Percentiles rank a stretch among this genome's conserved stretches.
Conservation (phyloP, 2,113 vertebrate species). For the Paedocypris sp. region DNA sequence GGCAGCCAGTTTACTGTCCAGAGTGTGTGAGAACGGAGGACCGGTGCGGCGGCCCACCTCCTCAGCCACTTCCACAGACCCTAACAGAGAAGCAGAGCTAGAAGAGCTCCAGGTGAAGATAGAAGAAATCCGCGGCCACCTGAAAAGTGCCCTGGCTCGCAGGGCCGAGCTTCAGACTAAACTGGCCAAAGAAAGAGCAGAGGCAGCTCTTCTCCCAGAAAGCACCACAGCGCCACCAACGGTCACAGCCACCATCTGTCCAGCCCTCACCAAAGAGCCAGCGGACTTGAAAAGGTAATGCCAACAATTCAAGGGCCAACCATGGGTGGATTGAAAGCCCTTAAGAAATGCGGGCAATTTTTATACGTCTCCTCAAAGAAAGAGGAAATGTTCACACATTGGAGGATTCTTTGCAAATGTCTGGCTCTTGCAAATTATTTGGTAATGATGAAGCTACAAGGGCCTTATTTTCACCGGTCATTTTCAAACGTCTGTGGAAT, state of each 20-base stretch:
- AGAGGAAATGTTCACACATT: slow-evolving; percentile 1
- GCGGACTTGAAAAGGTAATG: slow-evolving; percentile 55
- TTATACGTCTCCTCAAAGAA: neutral
- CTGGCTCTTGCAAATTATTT: slow-evolving; percentile 9
- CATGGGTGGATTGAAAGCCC: neutral
- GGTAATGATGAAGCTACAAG: neutral
- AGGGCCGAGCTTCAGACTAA: slow-evolving; percentile 66
- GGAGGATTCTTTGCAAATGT: slow-evolving; percentile 14
- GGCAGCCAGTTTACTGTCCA: neutral
- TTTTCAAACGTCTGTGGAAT: neutral
- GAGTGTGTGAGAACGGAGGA: slow-evolving; percentile 32
- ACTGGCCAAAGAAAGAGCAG: slow-evolving; percentile 41
- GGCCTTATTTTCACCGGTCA: neutral
- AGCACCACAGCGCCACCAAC: slow-evolving; percentile 27
- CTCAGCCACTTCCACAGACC: neutral
- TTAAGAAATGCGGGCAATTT: too few species aligned
- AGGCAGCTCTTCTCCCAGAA: neutral
- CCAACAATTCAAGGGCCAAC: neutral
- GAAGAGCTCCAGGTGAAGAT: slow-evolving; percentile 69
- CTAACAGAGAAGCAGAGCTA: slow-evolving; percentile 50
- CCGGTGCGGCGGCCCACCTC: neutral
- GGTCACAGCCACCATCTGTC: slow-evolving; percentile 31
- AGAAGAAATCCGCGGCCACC: slow-evolving; percentile 55
- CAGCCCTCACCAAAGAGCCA: slow-evolving; percentile 38
- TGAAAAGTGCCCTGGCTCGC: slow-evolving; percentile 60